Conservation (phyloP, 2,888 invertebrate species). For the Drosophila anomelani region DNA sequence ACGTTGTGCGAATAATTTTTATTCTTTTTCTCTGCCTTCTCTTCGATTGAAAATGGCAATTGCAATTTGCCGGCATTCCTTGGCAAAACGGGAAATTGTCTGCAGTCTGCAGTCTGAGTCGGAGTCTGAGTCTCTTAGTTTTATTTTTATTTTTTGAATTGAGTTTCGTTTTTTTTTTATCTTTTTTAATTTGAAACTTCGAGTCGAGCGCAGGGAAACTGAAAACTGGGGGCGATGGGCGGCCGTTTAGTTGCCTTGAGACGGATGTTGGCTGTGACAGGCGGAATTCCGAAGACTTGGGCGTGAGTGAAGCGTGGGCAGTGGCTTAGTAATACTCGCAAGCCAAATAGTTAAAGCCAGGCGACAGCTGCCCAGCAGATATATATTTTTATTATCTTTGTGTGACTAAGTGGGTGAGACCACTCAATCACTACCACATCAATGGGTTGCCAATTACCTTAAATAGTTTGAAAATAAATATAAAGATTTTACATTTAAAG, state of each 20-base stretch:
- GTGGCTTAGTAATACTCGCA: constrained; percentile 44
- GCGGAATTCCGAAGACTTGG: constrained; percentile 67
- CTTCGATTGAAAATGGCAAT: constrained; percentile 51
- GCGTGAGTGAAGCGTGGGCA: constrained; percentile 69
- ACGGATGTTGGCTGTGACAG: constrained; percentile 71
- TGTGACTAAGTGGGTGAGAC: constrained; percentile 32
- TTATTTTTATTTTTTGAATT: constrained; percentile 2
- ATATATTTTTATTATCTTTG: background rate
- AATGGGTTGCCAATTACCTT: constrained; percentile 12
- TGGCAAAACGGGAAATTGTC: constrained; percentile 56
- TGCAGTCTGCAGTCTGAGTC: constrained; percentile 40
- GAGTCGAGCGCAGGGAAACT: constrained; percentile 4
- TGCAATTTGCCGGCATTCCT: constrained; percentile 48
- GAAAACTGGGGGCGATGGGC: constrained; percentile 7
- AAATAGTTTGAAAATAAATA: constrained; percentile 8
- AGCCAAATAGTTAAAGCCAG: constrained; percentile 15
- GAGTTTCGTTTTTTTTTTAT: background rate
- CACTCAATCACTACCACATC: constrained; percentile 12
- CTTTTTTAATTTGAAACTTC: background rate
- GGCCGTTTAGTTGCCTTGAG: constrained; percentile 45
- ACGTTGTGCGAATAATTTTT: constrained; percentile 44
- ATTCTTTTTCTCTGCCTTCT: constrained; percentile 22
- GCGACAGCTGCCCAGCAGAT: constrained; percentile 18
- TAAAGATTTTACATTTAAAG: constrained; percentile 1
- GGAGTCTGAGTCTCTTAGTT: constrained; percentile 36